phyloP scores from a whole-genome alignment of 2,113 vertebrate genomes.

The Plectropomus leopardus region DNA sequence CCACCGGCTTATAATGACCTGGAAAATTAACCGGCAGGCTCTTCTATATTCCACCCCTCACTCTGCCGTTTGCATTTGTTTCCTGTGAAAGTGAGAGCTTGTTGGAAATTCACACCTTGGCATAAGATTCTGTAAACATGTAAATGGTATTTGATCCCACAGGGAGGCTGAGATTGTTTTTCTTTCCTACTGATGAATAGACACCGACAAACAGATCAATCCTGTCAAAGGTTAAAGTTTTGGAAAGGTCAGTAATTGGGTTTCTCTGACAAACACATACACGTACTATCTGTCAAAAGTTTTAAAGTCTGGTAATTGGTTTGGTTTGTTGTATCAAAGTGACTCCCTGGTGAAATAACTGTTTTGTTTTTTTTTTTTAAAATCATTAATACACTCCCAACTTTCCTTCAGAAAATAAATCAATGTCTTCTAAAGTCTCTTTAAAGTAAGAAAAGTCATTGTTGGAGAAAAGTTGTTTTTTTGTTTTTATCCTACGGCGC shows the following conservation, averaged over 20 bases:
- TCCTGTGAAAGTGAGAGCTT: neutral
- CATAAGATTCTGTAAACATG: neutral
- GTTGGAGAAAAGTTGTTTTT: neutral
- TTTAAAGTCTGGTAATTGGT: constrained; percentile 42
- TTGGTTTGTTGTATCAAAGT: constrained; percentile 21
- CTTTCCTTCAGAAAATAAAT: constrained; percentile 19
- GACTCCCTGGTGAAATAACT: constrained; percentile 20
- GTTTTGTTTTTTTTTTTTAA: constrained; percentile 7
- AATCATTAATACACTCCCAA: constrained; percentile 33
- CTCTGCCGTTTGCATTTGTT: neutral
- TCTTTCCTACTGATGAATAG: neutral
- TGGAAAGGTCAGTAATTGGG: constrained; percentile 23
- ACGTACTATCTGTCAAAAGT: constrained; percentile 1
- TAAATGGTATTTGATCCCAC: neutral
- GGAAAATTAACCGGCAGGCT: neutral
- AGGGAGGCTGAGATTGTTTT: neutral
- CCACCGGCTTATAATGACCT: constrained; percentile 32
- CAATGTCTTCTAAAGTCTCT: constrained; percentile 14
- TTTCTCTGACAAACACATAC: constrained; percentile 20
- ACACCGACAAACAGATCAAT: neutral
- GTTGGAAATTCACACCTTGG: neutral
- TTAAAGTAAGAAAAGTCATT: constrained; percentile 1
- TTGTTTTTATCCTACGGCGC: neutral
- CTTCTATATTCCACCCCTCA: neutral
- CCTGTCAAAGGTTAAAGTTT: constrained; percentile 19